A percentile compares a stretch with the other conserved stretches of the same genome.
phyloP scores from a whole-genome alignment of 2,888 invertebrate genomes.

The Branchellion lobata region DNA sequence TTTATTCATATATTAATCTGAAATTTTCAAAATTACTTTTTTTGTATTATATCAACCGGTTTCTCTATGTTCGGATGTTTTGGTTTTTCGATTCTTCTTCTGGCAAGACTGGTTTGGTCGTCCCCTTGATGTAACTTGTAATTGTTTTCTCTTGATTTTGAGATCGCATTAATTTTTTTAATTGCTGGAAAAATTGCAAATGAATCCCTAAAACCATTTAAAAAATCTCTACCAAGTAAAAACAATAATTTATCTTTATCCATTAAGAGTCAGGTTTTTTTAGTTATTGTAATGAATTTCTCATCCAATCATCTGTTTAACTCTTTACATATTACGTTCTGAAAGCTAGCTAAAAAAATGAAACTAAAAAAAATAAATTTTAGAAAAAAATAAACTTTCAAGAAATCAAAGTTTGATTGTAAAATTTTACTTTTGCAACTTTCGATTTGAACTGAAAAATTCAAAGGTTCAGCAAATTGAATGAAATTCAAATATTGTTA shows the following conservation, averaged over 20 bases:
- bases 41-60: slow-evolving; percentile 1
- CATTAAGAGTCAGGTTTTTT: not conserved
- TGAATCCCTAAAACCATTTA: not conserved
- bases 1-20: too few species aligned
- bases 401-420: too few species aligned
- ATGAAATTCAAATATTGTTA: too few species aligned
- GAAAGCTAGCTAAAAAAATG: not conserved
- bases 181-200: not conserved
- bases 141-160: not conserved
- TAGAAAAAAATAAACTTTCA: too few species aligned
- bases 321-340: not conserved
- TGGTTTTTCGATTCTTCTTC: slow-evolving; percentile 6
- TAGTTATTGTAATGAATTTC: not conserved
- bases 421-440: too few species aligned
- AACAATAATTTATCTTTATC: not conserved
- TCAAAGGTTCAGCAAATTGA: too few species aligned
- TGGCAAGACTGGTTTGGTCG: slow-evolving; percentile 2
- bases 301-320: slow-evolving; percentile 10
- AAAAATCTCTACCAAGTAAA: not conserved
- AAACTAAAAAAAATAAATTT: too few species aligned
- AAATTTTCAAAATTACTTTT: not conserved
- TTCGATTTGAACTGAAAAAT: too few species aligned
- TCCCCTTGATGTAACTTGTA: not conserved
- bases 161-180: not conserved
- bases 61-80: not conserved